Conservation (phyloP, 2,113 vertebrate species). For the Chelonoidis abingdonii region DNA sequence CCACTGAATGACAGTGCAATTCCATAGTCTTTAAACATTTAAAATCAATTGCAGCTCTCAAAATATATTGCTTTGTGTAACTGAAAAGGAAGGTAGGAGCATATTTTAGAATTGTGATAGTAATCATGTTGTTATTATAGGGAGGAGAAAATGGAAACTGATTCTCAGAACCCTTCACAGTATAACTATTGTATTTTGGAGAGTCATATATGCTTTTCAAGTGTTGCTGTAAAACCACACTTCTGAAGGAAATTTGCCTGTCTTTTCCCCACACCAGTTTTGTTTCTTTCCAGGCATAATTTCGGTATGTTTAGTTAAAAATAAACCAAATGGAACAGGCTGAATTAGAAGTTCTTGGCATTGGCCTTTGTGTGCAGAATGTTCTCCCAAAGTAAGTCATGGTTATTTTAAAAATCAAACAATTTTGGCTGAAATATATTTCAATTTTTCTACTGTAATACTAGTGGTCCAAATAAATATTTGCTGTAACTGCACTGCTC, state of each 20-base stretch:
- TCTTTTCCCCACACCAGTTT: conserved; percentile 55
- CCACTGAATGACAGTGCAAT: neutral
- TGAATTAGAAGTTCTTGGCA: conserved; percentile 62
- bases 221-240: conserved; percentile 28
- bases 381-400: conserved; percentile 50
- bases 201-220: conserved; percentile 13
- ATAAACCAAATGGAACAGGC: conserved; percentile 66
- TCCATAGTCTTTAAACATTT: neutral
- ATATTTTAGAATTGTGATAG: neutral
- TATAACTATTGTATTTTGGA: neutral
- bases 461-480: neutral
- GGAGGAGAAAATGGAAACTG: accelerated
- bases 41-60: neutral
- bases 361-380: conserved; percentile 17
- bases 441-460: conserved; percentile 27
- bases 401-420: conserved; percentile 36
- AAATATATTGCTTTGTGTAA: conserved; percentile 27
- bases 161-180: neutral
- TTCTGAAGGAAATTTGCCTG: conserved; percentile 53
- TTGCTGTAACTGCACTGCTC: neutral
- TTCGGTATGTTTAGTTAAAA: conserved; percentile 50
- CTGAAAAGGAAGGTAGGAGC: conserved; percentile 4
- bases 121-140: neutral
- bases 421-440: conserved; percentile 12
- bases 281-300: conserved; percentile 71